Evolutionary conservation across 1,140 invertebrate species (phyloP).

Genomic region (Eurosta solidaginis): DNA sequence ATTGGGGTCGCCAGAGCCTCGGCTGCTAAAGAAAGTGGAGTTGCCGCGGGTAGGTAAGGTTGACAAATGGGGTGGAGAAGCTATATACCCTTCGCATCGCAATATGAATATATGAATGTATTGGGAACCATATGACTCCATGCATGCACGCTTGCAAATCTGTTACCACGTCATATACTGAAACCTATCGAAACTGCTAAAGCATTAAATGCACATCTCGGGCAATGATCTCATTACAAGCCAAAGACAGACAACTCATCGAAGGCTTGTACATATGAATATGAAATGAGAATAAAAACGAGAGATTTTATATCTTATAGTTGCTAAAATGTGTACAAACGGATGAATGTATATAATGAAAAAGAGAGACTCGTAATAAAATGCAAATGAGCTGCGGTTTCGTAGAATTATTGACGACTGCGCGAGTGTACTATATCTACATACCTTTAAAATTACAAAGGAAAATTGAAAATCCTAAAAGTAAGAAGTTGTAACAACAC

Average conservation of each 20-base stretch:
- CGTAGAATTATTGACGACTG: not conserved
- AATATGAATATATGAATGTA: not conserved
- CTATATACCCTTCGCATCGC: too few relatives aligned
- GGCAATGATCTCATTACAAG: not conserved
- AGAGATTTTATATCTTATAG: not conserved
- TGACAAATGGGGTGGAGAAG: not conserved
- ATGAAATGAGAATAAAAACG: not conserved
- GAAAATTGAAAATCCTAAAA: slow-evolving; percentile 11
- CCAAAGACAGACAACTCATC: not conserved
- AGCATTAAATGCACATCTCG: not conserved
- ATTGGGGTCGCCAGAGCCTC: too few relatives aligned
- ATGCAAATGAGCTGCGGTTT: not conserved
- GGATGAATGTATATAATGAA: not conserved
- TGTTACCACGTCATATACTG: not conserved
- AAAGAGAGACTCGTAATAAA: not conserved
- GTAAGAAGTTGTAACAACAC: not conserved
- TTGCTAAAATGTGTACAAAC: not conserved
- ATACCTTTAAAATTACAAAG: not conserved
- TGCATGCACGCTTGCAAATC: not conserved
- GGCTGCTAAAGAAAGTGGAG: too few relatives aligned
- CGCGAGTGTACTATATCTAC: not conserved
- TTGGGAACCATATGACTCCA: not conserved
- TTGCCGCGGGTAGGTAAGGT: too few relatives aligned
- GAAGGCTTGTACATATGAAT: too few relatives aligned
- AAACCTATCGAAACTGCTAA: not conserved